Base-by-base conservation (phyloP, 2,113 vertebrate genomes). In the Caranx ignobilis region DNA sequence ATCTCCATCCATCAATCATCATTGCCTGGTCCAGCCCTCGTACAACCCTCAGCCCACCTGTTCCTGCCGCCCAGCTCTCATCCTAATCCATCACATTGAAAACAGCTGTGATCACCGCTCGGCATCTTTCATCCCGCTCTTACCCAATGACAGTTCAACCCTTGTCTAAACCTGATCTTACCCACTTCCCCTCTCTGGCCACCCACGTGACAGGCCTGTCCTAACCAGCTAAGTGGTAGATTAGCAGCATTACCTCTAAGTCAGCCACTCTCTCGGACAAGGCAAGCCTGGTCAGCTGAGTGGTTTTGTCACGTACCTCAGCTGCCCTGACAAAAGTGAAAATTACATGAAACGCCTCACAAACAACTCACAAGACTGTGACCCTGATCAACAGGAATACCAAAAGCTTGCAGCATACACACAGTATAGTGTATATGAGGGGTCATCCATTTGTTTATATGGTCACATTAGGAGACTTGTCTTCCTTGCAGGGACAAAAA, bases 201-300 rank as follows among this genome's bases (percentile, higher is more conserved):
- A 5, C 12, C 78, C 84, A 89, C 41, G 84, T 92, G 90, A 93
- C 82, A 63, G 75, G 37, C 69, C 9, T 26, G 13, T 66, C 60
- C 89, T 79, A 85, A 90, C 85, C 77, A 85, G 84, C 86, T 92
- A 92, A 92, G 88, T 82, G 81, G 75, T 56, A 93, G 92, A 94
- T 94, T 93, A 94, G 84, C 87, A 90, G 88, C 80, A 84, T 90
- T 90, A 84, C 70, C 65, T 86, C 83, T 71, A 82, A 89, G 61
- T 84, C 84, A 71, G 77, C 71, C 70, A 31, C 52, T 77, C 78
- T 87, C 68, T 75, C 56, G 6, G 74, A 64, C 41, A 11, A 62
- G 60, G 34, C 82, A 41, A 82, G 70, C 67, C 59, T 71, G 75
- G 82, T 92, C 90, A 93, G 86, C 89, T 93, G 88, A 91, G 87